A percentile compares a stretch with the other conserved stretches of the same genome.
Conservation (phyloP, 2,113 vertebrate genomes). For the Oreochromis spilurus region DNA sequence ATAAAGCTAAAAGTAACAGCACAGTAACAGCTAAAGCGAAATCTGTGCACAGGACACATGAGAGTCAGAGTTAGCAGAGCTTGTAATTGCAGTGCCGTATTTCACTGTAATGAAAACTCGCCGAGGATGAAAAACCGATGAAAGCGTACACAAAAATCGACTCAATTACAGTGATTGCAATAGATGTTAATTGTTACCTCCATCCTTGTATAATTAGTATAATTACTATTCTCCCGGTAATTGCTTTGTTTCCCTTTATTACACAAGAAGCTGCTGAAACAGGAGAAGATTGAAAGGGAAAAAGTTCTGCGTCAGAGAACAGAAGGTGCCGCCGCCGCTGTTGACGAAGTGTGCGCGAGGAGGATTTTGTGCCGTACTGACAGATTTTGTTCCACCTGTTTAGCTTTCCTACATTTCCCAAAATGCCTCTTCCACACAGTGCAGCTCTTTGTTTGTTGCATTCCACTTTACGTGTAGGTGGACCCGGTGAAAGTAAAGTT, state of each 20-base stretch:
- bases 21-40: not conserved
- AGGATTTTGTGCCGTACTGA: not conserved
- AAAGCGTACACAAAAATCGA: not conserved
- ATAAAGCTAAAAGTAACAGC: not conserved
- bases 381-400: not conserved
- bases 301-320: not conserved
- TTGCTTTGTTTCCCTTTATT: constrained; percentile 10
- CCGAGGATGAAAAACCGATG: not conserved
- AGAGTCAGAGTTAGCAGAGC: not conserved
- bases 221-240: not conserved
- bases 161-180: not conserved
- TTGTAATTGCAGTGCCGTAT: not conserved
- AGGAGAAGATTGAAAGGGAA: not conserved
- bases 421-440: not conserved
- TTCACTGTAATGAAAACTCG: not conserved
- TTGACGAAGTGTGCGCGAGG: accelerated
- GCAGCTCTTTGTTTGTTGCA: not conserved
- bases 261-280: not conserved
- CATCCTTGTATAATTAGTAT: not conserved
- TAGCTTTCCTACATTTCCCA: not conserved
- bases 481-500: not conserved
- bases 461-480: constrained; percentile 15
- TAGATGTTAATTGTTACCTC: not conserved
- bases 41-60: not conserved
- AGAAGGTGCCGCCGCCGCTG: not conserved